Evolutionary conservation across 2,797 vertebrate species (phyloP), one percentile per base, ranked within the genome.

Genomic region (Pteronotus mesoamericanus): DNA sequence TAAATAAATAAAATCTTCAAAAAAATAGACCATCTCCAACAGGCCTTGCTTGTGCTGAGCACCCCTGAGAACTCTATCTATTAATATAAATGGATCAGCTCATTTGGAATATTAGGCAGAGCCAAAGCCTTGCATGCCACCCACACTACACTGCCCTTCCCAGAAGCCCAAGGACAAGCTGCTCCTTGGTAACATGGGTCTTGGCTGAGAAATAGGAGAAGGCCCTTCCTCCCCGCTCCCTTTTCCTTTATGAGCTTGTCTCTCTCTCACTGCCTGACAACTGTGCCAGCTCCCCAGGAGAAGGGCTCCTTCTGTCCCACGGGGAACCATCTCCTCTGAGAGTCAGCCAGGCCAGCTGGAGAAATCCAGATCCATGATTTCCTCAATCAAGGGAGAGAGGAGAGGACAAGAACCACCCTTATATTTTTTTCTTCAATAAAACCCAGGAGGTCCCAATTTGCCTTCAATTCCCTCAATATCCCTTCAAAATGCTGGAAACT

Each of bases 311-410:
- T 24, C 68, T 4, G 92, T 21, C 32, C 85, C 61, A 77, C 32
- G 84, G 94, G 71, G 89, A 97, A 93, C 11, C 19, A 9, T 57
- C 69, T 90, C 57, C 44, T 93, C n/a, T 75, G 24, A 64, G 94
- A 86, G 55, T 37, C 15, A 86, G 44, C 89, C 94, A 37, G 5
- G 39, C 18, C 39, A 96, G 68, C 21, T 48, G 74, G 90, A 86
- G 87, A 94, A 98, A 97, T 92, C 39, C 82, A 86, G 87, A 95
- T 82, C 90, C 91, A 10, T 15, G 80, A 59, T 77, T 83, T 83
- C 92, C 94, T 95, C 64, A 34, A 29, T 94, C 80, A 68, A 37
- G 21, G 3, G 14, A 90, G 10, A 44, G 32, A 42, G 6, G 19
- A 0, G 3, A 5, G 34, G 2, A 8, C 69, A 26, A 9, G 18